A percentile compares a stretch with the other conserved stretches of the same genome.
These are phyloP conservation scores for Phrynosoma blainvillii DNA, from an alignment of 2,113 vertebrate genomes.

Conservation along the genomic window DNA sequence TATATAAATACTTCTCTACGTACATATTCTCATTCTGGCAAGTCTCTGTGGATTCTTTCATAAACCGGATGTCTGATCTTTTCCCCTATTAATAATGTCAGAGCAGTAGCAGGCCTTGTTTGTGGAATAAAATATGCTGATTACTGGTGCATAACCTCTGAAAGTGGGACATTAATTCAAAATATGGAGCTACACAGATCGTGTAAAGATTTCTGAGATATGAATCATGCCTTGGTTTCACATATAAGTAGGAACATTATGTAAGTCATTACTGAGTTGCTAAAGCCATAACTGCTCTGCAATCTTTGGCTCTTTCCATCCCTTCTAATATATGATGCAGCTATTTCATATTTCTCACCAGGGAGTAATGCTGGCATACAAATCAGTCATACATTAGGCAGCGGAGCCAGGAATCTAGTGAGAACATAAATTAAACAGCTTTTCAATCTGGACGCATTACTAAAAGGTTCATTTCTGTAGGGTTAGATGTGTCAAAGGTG, in stretches of 20 bases:
- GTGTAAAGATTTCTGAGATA: conserved; percentile 65
- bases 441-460: conserved; percentile 70
- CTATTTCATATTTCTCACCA: conserved; percentile 70
- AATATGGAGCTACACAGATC: conserved; percentile 49
- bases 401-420: conserved; percentile 63
- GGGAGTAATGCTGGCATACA: conserved; percentile 64
- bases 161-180: conserved; percentile 60
- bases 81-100: conserved; percentile 48
- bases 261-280: conserved; percentile 58
- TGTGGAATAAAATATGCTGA: conserved; percentile 48
- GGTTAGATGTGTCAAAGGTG: conserved; percentile 75
- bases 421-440: conserved; percentile 72
- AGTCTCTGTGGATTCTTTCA: background rate
- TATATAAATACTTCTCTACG: conserved; percentile 5
- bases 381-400: conserved; percentile 66
- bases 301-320: conserved; percentile 66
- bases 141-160: conserved; percentile 46
- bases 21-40: conserved; percentile 6
- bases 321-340: conserved; percentile 60
- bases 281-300: conserved; percentile 55
- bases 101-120: conserved; percentile 49
- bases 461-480: conserved; percentile 67
- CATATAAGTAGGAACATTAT: conserved; percentile 67
- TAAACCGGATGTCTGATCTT: conserved; percentile 39
- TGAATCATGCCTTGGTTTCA: conserved; percentile 67